Evolutionary conservation across 2,113 vertebrate species (phyloP).

Genomic region (Pachycephala philippinensis): DNA sequence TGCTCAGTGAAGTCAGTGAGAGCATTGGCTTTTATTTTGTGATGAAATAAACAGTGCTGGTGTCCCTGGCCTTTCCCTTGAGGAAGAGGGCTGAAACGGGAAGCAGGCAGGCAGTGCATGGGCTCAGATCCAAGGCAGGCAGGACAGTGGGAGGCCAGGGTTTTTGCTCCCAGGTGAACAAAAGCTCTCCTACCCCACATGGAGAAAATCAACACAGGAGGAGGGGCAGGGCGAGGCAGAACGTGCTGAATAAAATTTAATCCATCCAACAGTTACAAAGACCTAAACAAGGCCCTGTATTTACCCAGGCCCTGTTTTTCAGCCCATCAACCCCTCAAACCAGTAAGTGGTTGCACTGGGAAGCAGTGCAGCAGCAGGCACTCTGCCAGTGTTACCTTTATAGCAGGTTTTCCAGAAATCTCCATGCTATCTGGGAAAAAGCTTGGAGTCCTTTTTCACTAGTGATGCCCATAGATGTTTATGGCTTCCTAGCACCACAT

Average conservation of each 20-base stretch:
- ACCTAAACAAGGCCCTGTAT: not conserved
- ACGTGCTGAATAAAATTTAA: not conserved
- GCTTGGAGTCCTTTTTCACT: fast-evolving
- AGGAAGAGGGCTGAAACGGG: not conserved
- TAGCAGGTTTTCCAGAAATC: not conserved
- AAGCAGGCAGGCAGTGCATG: not conserved
- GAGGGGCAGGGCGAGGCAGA: not conserved
- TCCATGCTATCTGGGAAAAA: not conserved
- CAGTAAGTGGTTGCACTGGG: not conserved
- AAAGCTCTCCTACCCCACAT: not conserved
- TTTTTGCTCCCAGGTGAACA: not conserved
- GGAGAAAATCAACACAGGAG: not conserved
- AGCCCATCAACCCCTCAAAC: not conserved
- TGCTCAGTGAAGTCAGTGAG: not conserved
- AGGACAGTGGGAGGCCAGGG: not conserved
- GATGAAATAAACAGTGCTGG: not conserved
- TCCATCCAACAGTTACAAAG: not conserved
- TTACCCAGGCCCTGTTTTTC: not conserved
- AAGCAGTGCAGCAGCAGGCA: not conserved
- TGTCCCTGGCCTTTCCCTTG: not conserved
- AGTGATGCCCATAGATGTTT: not conserved
- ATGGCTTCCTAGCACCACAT: not conserved
- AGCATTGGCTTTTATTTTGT: not conserved
- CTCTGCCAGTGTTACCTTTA: not conserved
- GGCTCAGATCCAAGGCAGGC: not conserved